phyloP scores from a whole-genome alignment of 2,888 invertebrate species.

The Agrochola lychnidis region DNA sequence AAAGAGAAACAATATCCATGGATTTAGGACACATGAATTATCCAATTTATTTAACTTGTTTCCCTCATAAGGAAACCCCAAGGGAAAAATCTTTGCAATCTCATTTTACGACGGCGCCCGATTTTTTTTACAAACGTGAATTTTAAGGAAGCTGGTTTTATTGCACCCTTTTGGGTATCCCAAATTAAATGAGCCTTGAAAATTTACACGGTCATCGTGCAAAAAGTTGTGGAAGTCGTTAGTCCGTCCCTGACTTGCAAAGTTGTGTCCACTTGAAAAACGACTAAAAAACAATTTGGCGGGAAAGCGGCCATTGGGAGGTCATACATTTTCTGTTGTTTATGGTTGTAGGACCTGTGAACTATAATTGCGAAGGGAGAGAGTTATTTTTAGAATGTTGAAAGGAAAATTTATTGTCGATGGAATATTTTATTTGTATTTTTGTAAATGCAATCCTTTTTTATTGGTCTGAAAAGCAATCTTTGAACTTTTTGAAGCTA shows the following conservation, averaged over 20 bases:
- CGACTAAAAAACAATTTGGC: slow-evolving; percentile 13
- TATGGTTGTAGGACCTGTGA: background rate
- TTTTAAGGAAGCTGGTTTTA: slow-evolving; percentile 11
- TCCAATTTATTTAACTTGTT: slow-evolving; percentile 25
- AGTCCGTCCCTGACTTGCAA: slow-evolving; percentile 32
- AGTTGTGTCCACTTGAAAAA: slow-evolving; percentile 13
- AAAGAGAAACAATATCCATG: slow-evolving; percentile 2
- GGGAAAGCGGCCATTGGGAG: slow-evolving; percentile 14
- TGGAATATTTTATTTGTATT: background rate
- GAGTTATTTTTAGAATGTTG: background rate
- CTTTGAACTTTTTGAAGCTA: background rate
- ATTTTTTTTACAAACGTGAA: slow-evolving; percentile 7
- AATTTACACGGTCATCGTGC: slow-evolving; percentile 22
- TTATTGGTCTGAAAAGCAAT: background rate
- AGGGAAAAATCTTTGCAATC: slow-evolving; percentile 18
- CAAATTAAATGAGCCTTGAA: slow-evolving; percentile 33
- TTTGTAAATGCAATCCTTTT: background rate
- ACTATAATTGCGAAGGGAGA: too few species aligned
- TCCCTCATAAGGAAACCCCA: slow-evolving; percentile 27
- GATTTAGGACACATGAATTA: slow-evolving; percentile 14
- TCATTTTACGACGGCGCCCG: slow-evolving; percentile 26
- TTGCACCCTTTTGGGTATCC: slow-evolving; percentile 29
- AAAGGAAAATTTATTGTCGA: background rate
- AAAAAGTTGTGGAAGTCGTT: slow-evolving; percentile 21
- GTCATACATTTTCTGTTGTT: slow-evolving; percentile 9